These are phyloP conservation scores for Drosophila arawakana DNA, from an alignment of 1,140 invertebrate species.

Conservation along the genomic window DNA sequence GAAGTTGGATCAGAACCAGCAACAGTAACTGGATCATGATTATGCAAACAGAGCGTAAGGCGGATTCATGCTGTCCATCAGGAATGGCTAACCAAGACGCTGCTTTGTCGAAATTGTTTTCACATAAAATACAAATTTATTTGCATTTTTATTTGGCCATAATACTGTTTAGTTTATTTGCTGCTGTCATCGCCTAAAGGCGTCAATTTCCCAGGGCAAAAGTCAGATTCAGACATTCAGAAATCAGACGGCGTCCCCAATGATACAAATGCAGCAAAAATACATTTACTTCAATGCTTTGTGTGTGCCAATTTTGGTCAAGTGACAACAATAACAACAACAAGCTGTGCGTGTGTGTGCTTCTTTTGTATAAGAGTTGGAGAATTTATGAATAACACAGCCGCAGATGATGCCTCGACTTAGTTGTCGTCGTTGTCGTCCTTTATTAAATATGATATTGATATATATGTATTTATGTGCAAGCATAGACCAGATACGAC, in stretches of 20 bases:
- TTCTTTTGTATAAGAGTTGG: constrained; percentile 41
- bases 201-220: constrained; percentile 39
- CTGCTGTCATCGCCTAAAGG: constrained; percentile 37
- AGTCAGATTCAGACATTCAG: constrained; percentile 46
- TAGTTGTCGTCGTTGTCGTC: constrained; percentile 37
- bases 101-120: constrained; percentile 75
- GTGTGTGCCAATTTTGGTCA: constrained; percentile 48
- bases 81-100: constrained; percentile 18
- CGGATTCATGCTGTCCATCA: constrained; percentile 44
- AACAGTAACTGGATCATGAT: not conserved
- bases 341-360: constrained; percentile 27
- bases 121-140: constrained; percentile 82
- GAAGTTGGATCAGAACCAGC: not conserved
- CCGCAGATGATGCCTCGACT: constrained; percentile 55
- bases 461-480: constrained; percentile 67
- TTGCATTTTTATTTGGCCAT: constrained; percentile 80
- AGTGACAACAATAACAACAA: constrained; percentile 22
- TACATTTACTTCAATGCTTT: constrained; percentile 40
- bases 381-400: constrained; percentile 75
- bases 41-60: constrained; percentile 35
- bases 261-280: constrained; percentile 54
- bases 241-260: constrained; percentile 51
- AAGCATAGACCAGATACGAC: constrained; percentile 15
- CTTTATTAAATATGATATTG: constrained; percentile 77
- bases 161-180: constrained; percentile 81